Evolutionary conservation across 53 echinoderm and acorn worm genomes (phyloP), one percentile per base, ranked within the genome.

Genomic region (Echinometra lucunter): DNA sequence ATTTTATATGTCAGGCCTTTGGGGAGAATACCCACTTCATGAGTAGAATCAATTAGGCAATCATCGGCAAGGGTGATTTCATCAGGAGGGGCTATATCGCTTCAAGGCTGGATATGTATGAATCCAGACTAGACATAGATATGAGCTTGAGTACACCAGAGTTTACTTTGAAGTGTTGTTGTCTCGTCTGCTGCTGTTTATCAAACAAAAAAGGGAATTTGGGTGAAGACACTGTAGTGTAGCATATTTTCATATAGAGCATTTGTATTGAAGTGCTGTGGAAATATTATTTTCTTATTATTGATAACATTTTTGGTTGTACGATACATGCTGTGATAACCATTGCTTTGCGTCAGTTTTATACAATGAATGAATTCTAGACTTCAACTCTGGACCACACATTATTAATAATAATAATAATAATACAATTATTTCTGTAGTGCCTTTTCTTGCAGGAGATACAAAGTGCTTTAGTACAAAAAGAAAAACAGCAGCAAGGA

Each of bases 31-130:
- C 12, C 49, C 85, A 85, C 85, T 85, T 85, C 85, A 85, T 85
- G 85, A 85, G n/a, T 28, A 85, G 45, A 85, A 85, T 85, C 85
- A 85, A 85, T 85, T 85, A 85, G 85, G 49, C 49, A 85, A 85
- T 85, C 85, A 49, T 85, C 49, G 45, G 85, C 85, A 85, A 27
- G 85, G 85, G 53, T 85, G 30, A 85, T 49, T 85, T 85, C 85
- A 85, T 85, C 85, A 45, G 27, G 85, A n/a, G n/a, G 85, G 85
- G 85, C 7, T 53, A 44, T 8, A 40, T 85, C 30, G 85, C 85
- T n/a, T 11, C 27, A 21, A 85, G 85, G 85, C 9, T 85, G 49
- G 85, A 28, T 85, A 49, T 85, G 42, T 49, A 85, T 49, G 85
- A 28, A 78, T 42, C 72, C 19, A 42, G 78, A 17, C 21, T 78